phyloP scores from a whole-genome alignment of 2,797 vertebrate genomes.

The Helicolenus hilgendorfi region DNA sequence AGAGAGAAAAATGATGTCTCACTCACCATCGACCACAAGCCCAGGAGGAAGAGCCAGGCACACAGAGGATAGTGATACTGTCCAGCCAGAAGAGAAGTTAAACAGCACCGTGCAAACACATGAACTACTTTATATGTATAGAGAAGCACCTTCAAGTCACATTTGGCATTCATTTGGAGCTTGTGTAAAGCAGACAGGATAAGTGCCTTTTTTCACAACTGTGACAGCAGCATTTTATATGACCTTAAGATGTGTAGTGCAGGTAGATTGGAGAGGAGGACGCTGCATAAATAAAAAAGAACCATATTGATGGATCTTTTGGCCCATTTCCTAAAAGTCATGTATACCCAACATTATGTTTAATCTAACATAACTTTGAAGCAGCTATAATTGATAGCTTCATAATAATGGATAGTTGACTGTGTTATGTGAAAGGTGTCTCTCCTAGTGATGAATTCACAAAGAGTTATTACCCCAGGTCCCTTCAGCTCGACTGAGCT shows the following conservation, averaged over 20 bases:
- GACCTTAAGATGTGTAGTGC: conserved; percentile 30
- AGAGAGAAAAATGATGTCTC: not conserved
- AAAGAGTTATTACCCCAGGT: not conserved
- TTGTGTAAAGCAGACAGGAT: conserved; percentile 36
- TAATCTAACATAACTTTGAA: not conserved
- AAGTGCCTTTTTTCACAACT: conserved; percentile 26
- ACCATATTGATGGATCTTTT: not conserved
- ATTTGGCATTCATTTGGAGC: conserved; percentile 56
- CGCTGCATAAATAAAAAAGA: not conserved
- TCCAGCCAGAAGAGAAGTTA: not conserved
- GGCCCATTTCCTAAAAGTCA: not conserved
- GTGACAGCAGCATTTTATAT: conserved; percentile 35
- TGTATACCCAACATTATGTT: not conserved
- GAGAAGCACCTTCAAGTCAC: conserved; percentile 42
- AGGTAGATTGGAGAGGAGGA: not conserved
- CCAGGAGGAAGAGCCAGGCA: not conserved
- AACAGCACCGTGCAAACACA: conserved; percentile 23
- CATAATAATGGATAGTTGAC: not conserved
- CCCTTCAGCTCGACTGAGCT: not conserved
- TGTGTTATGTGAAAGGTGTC: not conserved
- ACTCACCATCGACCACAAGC: not conserved
- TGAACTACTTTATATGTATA: conserved; percentile 59
- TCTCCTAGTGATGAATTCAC: not conserved
- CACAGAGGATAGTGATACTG: not conserved
- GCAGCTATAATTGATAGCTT: not conserved